These are phyloP conservation scores for Sebastes aleutianus DNA, from an alignment of 2,797 vertebrate genomes.

Conservation along the genomic window DNA sequence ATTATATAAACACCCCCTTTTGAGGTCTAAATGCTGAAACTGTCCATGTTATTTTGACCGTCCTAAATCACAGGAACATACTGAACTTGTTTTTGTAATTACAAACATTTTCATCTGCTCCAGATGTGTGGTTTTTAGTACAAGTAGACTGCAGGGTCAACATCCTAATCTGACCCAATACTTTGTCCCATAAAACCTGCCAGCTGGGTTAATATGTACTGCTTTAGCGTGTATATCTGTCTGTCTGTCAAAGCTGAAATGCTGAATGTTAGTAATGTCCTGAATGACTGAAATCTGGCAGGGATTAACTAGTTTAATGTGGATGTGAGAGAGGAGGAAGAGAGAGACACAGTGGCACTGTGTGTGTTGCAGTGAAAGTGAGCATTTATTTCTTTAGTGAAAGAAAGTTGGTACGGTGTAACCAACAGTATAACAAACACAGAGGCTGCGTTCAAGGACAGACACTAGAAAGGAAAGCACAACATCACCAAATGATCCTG, in stretches of 20 bases:
- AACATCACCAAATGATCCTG: not conserved
- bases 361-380: not conserved
- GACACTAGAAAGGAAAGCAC: not conserved
- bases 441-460: not conserved
- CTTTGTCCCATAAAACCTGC: conserved; percentile 32
- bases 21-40: not conserved
- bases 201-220: conserved; percentile 32
- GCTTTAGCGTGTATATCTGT: not conserved
- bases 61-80: not conserved
- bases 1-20: not conserved
- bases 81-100: not conserved
- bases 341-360: not conserved
- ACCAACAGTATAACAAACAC: not conserved
- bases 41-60: not conserved
- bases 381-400: not conserved
- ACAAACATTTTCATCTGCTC: not conserved
- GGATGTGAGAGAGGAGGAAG: not conserved
- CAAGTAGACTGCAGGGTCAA: not conserved
- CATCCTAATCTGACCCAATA: conserved; percentile 29
- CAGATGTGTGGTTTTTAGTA: not conserved
- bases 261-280: not conserved
- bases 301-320: conserved; percentile 22
- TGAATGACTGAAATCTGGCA: conserved; percentile 25
- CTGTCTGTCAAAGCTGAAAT: not conserved
- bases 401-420: not conserved